Conservation (phyloP, 2,888 invertebrate genomes). For the Julus scandinavius region DNA sequence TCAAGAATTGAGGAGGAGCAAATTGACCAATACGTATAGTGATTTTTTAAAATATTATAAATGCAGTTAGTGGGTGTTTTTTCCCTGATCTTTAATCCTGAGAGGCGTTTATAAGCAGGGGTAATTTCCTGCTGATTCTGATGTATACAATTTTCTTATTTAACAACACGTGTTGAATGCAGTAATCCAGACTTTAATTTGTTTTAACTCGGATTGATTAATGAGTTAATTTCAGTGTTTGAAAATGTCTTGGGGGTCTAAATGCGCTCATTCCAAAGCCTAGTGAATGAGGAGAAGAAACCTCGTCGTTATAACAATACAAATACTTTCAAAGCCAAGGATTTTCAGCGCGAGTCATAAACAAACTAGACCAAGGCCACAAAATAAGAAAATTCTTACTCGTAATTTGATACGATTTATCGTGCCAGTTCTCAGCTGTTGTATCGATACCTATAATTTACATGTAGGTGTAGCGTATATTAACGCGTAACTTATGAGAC, state of each 20-base stretch:
- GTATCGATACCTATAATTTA: neutral
- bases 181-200: neutral
- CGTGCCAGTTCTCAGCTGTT: neutral
- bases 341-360: neutral
- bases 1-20: no score
- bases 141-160: neutral
- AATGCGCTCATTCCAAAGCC: neutral
- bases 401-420: neutral
- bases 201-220: neutral
- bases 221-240: neutral
- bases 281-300: no score
- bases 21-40: no score
- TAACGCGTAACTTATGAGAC: no score
- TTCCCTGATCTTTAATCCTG: neutral
- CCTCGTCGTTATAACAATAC: no score
- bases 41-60: no score
- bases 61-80: no score
- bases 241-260: neutral
- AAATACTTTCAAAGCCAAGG: conserved; percentile 14
- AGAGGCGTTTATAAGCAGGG: neutral
- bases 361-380: neutral
- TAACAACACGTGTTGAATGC: neutral
- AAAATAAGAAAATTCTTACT: neutral
- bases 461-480: no score
- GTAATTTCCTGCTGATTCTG: neutral